Base-by-base conservation (phyloP, 2,797 vertebrate species). In the Petrocephalus sullivani region DNA sequence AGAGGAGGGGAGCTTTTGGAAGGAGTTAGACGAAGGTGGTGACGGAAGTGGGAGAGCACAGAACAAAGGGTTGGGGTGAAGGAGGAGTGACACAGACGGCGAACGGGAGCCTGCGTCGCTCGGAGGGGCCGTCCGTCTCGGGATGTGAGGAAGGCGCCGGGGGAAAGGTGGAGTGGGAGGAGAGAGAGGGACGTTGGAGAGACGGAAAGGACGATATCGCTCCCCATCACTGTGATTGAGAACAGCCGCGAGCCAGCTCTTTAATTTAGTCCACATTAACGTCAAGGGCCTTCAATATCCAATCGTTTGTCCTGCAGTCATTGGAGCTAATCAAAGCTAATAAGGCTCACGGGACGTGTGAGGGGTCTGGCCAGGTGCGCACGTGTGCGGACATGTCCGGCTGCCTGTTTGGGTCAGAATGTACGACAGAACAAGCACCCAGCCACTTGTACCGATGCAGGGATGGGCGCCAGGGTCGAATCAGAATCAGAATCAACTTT, bases 261-360 rank as follows among this genome's bases (percentile, higher is more conserved):
- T 92, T 92, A 91, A 93, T 92, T 91, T 92, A 91, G 89, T 88
- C 88, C 88, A 91, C 90, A 90, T 91, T 92, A 90, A 91, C 91
- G 91, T 89, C 87, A 85, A 53, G 87, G 86, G 71, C 84, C 78
- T 88, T 89, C 87, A 10, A 89, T 90, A 90, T 89, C 75, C 85
- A 6, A 90, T 89, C 84, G 75, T 89, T 88, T 89, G 90, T 92
- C 90, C 87, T 88, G 89, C 91, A 91, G 89, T 91, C 89, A 92
- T 88, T 78, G 28, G 81, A 92, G 89, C 90, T 92, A 90, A 91
- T 92, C 89, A 92, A 91, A 92, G 89, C 89, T 91, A 91, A 91
- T 91, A 91, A 91, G 58, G 87, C 84, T 92, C 89, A 90, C 61
- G 89, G 85, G 60, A 53, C 60, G 46, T 85, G 67, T 5, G 81